Evolutionary conservation across 2,797 vertebrate genomes (phyloP).

Genomic region (Microctenopoma lineatum): DNA sequence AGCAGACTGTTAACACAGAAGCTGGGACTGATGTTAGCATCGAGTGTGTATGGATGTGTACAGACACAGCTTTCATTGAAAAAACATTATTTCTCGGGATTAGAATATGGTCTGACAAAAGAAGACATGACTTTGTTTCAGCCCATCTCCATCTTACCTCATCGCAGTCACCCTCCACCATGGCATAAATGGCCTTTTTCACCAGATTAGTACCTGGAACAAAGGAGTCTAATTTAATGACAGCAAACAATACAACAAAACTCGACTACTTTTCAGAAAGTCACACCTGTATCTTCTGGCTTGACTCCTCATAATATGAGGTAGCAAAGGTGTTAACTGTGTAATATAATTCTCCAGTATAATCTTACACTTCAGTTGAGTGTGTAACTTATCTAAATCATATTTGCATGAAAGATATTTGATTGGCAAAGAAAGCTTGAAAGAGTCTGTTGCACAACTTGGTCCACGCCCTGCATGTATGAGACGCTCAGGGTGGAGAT

Average conservation of each 20-base stretch:
- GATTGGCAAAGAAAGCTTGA: conserved; percentile 16
- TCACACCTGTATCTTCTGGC: not conserved
- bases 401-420: conserved; percentile 44
- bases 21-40: not conserved
- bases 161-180: conserved; percentile 99
- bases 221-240: conserved; percentile 44
- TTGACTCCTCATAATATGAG: not conserved
- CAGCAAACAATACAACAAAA: not conserved
- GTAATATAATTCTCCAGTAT: not conserved
- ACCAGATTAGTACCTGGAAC: conserved; percentile 99
- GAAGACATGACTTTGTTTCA: not conserved
- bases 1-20: too few species aligned
- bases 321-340: not conserved
- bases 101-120: not conserved
- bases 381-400: conserved; percentile 25
- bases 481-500: not conserved
- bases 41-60: not conserved
- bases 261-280: not conserved
- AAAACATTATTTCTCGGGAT: not conserved
- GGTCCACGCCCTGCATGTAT: not conserved
- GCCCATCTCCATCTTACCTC: conserved; percentile 87
- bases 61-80: not conserved
- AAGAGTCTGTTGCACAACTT: not conserved
- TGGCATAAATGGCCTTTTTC: conserved; percentile 99
- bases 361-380: not conserved